Evolutionary conservation across 2,888 invertebrate species (phyloP).

Genomic region (Caenorhabditis sp.): DNA sequence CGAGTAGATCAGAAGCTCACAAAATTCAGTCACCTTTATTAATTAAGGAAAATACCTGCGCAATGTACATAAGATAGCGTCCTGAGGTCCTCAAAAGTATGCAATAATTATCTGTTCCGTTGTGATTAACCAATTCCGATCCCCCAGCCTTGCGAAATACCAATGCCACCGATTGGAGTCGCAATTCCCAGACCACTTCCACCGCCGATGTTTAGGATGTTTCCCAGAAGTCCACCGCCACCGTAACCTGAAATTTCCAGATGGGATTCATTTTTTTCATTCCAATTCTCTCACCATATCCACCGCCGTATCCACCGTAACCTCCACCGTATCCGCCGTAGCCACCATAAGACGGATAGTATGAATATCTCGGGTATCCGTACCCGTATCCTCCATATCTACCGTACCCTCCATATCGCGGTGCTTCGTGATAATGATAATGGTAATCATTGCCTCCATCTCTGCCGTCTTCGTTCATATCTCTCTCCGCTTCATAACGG

Average conservation of each 20-base stretch:
- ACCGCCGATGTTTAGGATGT: conserved; percentile 38
- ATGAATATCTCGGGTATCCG: conserved; percentile 20
- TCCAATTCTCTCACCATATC: conserved; percentile 20
- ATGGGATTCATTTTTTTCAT: no score
- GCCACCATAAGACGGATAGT: conserved; percentile 11
- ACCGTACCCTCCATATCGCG: conserved; percentile 35
- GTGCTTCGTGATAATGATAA: conserved; percentile 62
- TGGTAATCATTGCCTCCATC: conserved; percentile 35
- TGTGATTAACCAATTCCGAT: conserved; percentile 63
- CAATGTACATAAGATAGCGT: no score
- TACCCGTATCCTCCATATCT: conserved; percentile 43
- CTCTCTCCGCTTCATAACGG: conserved; percentile 29
- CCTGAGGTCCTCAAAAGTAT: no score
- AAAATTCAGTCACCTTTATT: neutral
- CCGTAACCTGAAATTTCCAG: conserved; percentile 44
- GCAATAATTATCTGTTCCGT: no score
- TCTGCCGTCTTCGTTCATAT: conserved; percentile 20
- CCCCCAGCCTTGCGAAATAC: conserved; percentile 64
- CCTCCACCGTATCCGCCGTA: conserved; percentile 38
- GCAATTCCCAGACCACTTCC: conserved; percentile 62
- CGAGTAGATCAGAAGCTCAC: neutral
- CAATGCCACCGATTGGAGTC: conserved; percentile 68
- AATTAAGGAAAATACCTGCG: neutral
- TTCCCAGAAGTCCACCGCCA: conserved; percentile 46
- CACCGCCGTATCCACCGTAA: conserved; percentile 65